Evolutionary conservation across 37 sponge, comb jelly and placozoan genomes (phyloP).

Genomic region (Haliclona indistincta): DNA sequence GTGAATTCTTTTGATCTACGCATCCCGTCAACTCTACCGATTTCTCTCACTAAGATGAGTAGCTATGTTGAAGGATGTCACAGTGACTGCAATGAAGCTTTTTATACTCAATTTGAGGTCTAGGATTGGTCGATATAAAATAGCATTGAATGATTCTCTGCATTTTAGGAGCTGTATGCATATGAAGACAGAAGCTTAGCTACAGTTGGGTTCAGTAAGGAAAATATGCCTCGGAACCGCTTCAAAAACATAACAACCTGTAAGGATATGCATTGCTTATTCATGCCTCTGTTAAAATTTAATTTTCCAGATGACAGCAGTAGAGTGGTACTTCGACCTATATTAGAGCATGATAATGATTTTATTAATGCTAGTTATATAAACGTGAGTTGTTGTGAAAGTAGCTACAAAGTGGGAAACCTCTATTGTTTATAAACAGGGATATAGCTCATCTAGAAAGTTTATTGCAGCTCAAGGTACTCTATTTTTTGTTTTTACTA

Average conservation of each 20-base stretch:
- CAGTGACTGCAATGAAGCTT: neutral
- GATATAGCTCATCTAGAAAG: slow-evolving; percentile 43
- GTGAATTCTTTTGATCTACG: slow-evolving; percentile 6
- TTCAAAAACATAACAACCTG: slow-evolving; percentile 47
- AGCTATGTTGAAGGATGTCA: slow-evolving; percentile 1
- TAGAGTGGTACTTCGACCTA: no score
- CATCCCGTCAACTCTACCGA: neutral
- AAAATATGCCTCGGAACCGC: slow-evolving; percentile 35
- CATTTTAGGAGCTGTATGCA: no score
- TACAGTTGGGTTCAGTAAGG: slow-evolving; percentile 4
- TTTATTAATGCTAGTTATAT: no score
- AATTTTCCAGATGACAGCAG: no score
- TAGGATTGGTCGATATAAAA: no score
- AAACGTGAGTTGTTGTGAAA: neutral
- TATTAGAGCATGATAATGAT: no score
- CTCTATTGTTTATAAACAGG: slow-evolving; percentile 32
- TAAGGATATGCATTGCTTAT: no score
- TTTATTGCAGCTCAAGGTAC: slow-evolving; percentile 89
- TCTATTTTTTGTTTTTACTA: neutral
- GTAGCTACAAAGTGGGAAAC: neutral
- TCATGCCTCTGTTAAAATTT: no score
- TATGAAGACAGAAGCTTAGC: no score
- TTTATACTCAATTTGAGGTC: slow-evolving; percentile 6
- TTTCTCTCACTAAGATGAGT: neutral
- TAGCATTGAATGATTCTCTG: no score